A percentile compares a stretch with the other conserved stretches of the same genome.
phyloP scores from a whole-genome alignment of 1,140 invertebrate genomes.

The Calycopis cecrops region DNA sequence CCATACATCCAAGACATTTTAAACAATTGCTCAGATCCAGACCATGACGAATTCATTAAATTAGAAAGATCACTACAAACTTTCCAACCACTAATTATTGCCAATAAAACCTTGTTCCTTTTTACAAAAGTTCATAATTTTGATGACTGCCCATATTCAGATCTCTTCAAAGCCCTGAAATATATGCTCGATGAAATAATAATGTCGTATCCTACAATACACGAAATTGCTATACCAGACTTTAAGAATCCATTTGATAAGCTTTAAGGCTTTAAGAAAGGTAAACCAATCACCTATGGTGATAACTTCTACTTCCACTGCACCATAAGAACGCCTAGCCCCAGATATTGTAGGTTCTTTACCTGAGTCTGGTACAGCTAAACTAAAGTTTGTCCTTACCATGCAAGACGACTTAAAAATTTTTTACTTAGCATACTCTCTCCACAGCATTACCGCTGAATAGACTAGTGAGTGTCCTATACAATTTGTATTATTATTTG shows the following conservation, averaged over 20 bases:
- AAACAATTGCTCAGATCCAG: slow-evolving; percentile 12
- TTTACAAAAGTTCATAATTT: slow-evolving; percentile 32
- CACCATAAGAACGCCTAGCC: slow-evolving; percentile 20
- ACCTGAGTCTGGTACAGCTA: slow-evolving; percentile 14
- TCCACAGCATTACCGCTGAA: slow-evolving; percentile 15
- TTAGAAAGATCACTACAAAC: slow-evolving; percentile 22
- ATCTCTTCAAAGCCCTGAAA: slow-evolving; percentile 29
- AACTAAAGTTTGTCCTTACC: slow-evolving; percentile 25
- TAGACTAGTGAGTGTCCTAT: slow-evolving; percentile 17
- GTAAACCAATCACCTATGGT: slow-evolving; percentile 27
- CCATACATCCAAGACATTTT: slow-evolving; percentile 20
- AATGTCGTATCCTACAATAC: neutral
- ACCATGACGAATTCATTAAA: slow-evolving; percentile 7
- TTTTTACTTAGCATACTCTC: slow-evolving; percentile 18
- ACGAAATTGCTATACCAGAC: slow-evolving; percentile 22
- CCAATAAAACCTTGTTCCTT: slow-evolving; percentile 23
- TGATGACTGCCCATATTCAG: slow-evolving; percentile 17
- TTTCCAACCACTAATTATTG: neutral
- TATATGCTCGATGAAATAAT: slow-evolving; percentile 10
- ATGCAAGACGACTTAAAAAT: slow-evolving; percentile 23
- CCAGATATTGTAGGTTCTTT: slow-evolving; percentile 19
- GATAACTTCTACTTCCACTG: slow-evolving; percentile 25
- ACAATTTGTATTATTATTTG: slow-evolving; percentile 19
- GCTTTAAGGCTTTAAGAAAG: slow-evolving; percentile 24
- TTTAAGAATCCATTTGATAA: slow-evolving; percentile 29